Evolutionary conservation across 2,113 vertebrate species (phyloP), one percentile per base, ranked within the genome.

Genomic region (Callorhinus ursinus): DNA sequence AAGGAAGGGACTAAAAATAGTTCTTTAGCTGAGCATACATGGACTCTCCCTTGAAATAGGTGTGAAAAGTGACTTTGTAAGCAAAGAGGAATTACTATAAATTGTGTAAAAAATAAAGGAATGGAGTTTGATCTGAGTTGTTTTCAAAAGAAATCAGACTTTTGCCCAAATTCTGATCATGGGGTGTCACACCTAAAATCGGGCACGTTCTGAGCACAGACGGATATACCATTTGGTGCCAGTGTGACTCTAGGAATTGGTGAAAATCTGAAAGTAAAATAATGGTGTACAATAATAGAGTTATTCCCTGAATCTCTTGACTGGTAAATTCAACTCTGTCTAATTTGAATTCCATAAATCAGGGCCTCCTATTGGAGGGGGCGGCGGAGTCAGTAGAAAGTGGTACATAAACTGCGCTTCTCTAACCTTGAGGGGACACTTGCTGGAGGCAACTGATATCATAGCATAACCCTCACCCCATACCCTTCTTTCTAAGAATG

Each of bases 21-120:
- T 92, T 82, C 12, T 69, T 82, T 76, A 63, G 71, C 55, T 95
- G 63, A 93, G 39, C 79, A 84, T 74, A 86, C 13, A 95, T 80
- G 57, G 26, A 31, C 28, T 67, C 42, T 95, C 39, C 59, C 14
- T 90, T 92, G 74, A 92, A 51, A 67, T 33, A 42, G 21, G n/a
- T 69, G 18, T 76, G 72, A 94, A 93, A 95, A 88, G 33, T 90
- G 46, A 49, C 61, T 59, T 85, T 88, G 92, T 95, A 72, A 90
- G 93, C 22, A 92, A 95, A 93, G 53, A 74, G 19, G 14, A 82
- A 46, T 61, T 92, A 49, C 16, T 72, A 3, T 46, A 51, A 77
- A 82, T 59, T 59, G 33, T 49, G 63, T 42, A 71, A 8, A 79
- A 92, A 95, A 72, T 49, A n/a, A 36, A 33, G 36, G 31, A 76